Evolutionary conservation across 2,888 invertebrate species (phyloP), one percentile per base, ranked within the genome.

Genomic region (Lasioglossum vierecki): DNA sequence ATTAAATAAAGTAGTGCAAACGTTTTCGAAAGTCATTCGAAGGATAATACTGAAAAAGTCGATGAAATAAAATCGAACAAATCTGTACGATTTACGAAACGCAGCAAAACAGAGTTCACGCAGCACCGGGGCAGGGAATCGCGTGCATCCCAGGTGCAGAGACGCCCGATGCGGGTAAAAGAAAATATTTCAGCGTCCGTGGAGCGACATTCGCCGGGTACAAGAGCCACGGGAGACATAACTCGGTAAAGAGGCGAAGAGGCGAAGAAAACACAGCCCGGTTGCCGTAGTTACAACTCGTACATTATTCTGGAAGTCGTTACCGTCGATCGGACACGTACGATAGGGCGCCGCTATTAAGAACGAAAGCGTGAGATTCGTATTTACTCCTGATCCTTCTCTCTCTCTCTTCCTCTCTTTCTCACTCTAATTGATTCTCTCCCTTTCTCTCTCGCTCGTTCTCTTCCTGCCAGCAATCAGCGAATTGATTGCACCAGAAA

Each of bases 331-430:
- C 78, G 74, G 60, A 53, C 77, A 79, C 39, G 79, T 39, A 72
- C 80, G 82, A 79, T 74, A 82, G 77, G 77, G 74, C 77, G 41
- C 57, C n/a, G 85, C 72, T 84, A 80, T 74, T 77, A 77, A 75
- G 77, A 84, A 90, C 80, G 85, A 87, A 82, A 90, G 88, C 88
- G 90, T 89, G 90, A 88, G 87, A 90, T 90, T 80, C 83, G 82
- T 78, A 83, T 80, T 73, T 75, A 81, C 81, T 53, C 44, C 46
- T 53, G 68, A 53, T 70, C 81, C 35, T 49, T 71, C 49, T 73
- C 63, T 73, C 22, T 46, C 76, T 63, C 30, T 46, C 76, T 15
- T 6, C 1, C 63, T 30, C 44, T 11, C 66, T 44, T 26, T 76
- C 49, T 15, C 26, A 39, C 68, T 53, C 22, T 9, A 44, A 5